Percentiles rank a stretch among this genome's conserved stretches.
phyloP scores from a whole-genome alignment of 2,797 vertebrate species.

The Podargus strigoides region DNA sequence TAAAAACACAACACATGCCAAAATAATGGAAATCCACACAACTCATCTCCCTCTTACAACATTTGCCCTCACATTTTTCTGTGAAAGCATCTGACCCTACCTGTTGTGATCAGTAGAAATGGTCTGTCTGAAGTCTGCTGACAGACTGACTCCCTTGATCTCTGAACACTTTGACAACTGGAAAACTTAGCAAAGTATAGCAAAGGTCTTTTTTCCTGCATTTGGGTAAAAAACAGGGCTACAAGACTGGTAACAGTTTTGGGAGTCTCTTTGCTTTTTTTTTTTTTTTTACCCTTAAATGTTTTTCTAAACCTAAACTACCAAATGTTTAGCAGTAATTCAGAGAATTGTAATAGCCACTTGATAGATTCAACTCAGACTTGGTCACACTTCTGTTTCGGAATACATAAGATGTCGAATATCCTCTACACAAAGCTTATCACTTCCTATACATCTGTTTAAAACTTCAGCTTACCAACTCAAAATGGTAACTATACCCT shows the following conservation, averaged over 20 bases:
- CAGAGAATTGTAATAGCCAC: neutral
- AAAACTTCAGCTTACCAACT: neutral
- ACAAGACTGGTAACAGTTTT: neutral
- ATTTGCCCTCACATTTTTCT: neutral
- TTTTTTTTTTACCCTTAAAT: neutral
- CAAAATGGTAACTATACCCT: neutral
- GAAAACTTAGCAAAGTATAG: neutral
- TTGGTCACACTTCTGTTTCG: neutral
- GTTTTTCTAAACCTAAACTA: neutral
- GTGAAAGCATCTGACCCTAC: neutral
- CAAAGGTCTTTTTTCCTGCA: neutral
- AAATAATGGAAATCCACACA: neutral
- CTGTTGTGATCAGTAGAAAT: neutral
- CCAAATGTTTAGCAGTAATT: neutral
- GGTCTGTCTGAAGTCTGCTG: neutral
- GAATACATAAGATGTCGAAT: neutral
- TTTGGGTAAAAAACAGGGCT: neutral
- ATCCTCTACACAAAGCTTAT: neutral
- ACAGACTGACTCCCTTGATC: neutral
- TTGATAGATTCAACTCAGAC: neutral
- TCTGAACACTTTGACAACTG: neutral
- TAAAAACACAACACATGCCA: neutral
- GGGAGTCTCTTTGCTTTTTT: neutral
- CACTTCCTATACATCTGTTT: neutral
- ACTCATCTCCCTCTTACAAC: neutral